These are phyloP conservation scores for Bombylius discolor DNA, from an alignment of 2,888 invertebrate species.

Conservation along the genomic window DNA sequence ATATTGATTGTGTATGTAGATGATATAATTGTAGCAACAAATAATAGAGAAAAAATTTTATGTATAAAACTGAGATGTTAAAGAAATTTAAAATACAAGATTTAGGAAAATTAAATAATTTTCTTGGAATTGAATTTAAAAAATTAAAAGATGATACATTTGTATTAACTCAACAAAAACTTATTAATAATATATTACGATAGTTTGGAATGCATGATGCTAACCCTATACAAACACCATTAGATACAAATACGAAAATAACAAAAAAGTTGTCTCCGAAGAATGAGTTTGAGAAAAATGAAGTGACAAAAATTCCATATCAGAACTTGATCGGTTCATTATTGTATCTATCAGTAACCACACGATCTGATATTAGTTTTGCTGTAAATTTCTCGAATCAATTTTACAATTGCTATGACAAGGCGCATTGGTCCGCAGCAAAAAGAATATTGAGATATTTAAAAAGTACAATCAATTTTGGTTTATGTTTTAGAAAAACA, in stretches of 20 bases:
- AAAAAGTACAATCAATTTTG: too few relatives aligned
- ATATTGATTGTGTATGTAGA: background rate
- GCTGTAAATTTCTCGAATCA: too few relatives aligned
- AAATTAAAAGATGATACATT: background rate
- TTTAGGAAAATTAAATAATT: background rate
- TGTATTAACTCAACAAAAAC: background rate
- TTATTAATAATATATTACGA: background rate
- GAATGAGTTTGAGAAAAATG: too few relatives aligned
- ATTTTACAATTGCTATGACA: too few relatives aligned
- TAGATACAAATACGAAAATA: background rate
- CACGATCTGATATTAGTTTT: constrained; percentile 12
- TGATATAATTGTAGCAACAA: background rate
- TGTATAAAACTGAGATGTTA: background rate
- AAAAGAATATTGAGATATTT: too few relatives aligned
- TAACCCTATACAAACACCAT: background rate
- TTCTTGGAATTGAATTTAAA: background rate
- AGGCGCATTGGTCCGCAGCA: too few relatives aligned
- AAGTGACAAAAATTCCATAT: constrained; percentile 2
- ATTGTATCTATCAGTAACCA: constrained; percentile 14
- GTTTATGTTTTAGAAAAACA: too few relatives aligned
- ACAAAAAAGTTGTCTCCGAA: background rate
- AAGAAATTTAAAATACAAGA: background rate
- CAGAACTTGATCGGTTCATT: constrained; percentile 15
- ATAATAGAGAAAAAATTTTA: background rate
- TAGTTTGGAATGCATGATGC: background rate